These are phyloP conservation scores for Melanotaenia maccullochi DNA, from an alignment of 2,797 vertebrate species.

Conservation along the genomic window DNA sequence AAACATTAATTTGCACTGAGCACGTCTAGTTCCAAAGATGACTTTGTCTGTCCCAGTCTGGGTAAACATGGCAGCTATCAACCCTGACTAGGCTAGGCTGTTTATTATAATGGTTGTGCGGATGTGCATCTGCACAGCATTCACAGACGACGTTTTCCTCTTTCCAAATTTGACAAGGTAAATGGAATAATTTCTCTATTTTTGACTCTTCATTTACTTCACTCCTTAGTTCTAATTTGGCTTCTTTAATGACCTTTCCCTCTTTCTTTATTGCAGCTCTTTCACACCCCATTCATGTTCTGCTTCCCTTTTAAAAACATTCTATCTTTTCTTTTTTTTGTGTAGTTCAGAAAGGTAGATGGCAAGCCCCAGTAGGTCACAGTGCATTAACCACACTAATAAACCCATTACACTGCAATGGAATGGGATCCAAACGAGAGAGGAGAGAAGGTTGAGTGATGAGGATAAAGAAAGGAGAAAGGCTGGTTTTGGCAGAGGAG, in stretches of 20 bases:
- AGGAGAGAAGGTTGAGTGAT: conserved; percentile 53
- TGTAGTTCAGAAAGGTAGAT: conserved; percentile 54
- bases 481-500: conserved; percentile 43
- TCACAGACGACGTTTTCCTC: neutral
- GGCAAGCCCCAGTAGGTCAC: conserved; percentile 67
- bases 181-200: neutral
- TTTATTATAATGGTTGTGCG: conserved; percentile 12
- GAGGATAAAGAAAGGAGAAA: conserved; percentile 54
- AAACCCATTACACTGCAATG: conserved; percentile 72
- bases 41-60: conserved; percentile 45
- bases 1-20: conserved; percentile 42
- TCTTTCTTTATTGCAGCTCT: conserved; percentile 2
- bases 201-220: conserved; percentile 1
- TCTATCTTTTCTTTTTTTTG: conserved; percentile 6
- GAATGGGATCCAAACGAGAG: conserved; percentile 67
- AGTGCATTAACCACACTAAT: conserved; percentile 79
- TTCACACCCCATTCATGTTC: conserved; percentile 14
- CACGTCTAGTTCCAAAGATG: conserved; percentile 43
- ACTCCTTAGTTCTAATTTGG: conserved; percentile 5
- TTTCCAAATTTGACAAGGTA: neutral
- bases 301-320: conserved; percentile 50
- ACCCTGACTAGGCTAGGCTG: conserved; percentile 19
- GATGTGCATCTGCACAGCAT: conserved; percentile 7
- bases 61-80: conserved; percentile 48
- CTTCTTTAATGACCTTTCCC: neutral